These are phyloP conservation scores for Periophthalmus modestus DNA, from an alignment of 2,113 vertebrate genomes.

Conservation along the genomic window DNA sequence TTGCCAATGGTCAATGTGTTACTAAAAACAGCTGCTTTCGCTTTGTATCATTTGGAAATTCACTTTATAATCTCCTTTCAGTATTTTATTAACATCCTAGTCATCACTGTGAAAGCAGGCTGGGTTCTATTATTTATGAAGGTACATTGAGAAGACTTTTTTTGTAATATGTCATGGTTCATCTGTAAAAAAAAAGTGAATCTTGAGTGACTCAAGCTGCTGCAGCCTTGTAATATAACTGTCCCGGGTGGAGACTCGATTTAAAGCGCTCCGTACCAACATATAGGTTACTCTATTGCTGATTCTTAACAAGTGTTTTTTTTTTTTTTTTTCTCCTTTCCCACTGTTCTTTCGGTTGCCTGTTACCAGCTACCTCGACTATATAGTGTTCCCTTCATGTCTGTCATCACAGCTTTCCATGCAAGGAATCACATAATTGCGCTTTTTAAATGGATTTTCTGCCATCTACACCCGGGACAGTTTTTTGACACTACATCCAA, in stretches of 20 bases:
- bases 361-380: slow-evolving; percentile 90
- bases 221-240: slow-evolving; percentile 73
- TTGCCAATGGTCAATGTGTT: slow-evolving; percentile 73
- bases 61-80: slow-evolving; percentile 81
- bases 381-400: slow-evolving; percentile 83
- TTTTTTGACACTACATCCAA: slow-evolving; percentile 71
- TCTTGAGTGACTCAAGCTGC: slow-evolving; percentile 78
- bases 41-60: slow-evolving; percentile 76
- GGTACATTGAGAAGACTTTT: slow-evolving; percentile 81
- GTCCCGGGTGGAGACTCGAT: slow-evolving; percentile 68
- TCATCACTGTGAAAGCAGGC: slow-evolving; percentile 83
- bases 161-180: slow-evolving; percentile 70
- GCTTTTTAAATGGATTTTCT: slow-evolving; percentile 47
- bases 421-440: slow-evolving; percentile 44
- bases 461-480: slow-evolving; percentile 62
- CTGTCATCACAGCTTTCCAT: slow-evolving; percentile 41
- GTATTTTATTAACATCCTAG: slow-evolving; percentile 80
- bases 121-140: slow-evolving; percentile 80
- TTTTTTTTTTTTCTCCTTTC: not conserved
- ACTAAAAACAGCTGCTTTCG: slow-evolving; percentile 76
- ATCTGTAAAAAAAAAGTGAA: slow-evolving; percentile 46
- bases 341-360: slow-evolving; percentile 73
- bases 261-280: slow-evolving; percentile 13
- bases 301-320: slow-evolving; percentile 34
- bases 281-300: slow-evolving; percentile 30